A percentile compares a stretch with the other conserved stretches of the same genome.
phyloP scores from a whole-genome alignment of 2,113 vertebrate species.

The Cyrtonyx montezumae region DNA sequence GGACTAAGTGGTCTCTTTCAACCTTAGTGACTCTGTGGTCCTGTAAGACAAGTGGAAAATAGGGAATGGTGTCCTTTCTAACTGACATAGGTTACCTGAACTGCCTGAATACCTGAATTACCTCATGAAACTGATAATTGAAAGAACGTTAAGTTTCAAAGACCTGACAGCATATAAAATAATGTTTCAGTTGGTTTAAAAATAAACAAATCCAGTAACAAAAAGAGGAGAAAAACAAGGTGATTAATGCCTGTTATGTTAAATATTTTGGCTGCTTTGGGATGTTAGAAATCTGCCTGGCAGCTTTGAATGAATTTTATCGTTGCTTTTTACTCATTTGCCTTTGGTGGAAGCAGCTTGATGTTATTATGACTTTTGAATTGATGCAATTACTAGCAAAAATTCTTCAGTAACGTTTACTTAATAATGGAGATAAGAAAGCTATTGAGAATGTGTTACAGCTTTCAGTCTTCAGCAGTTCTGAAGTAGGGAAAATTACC shows the following conservation, averaged over 20 bases:
- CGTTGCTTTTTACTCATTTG: not conserved
- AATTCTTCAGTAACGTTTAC: not conserved
- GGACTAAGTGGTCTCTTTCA: too few species aligned
- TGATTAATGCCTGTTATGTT: not conserved
- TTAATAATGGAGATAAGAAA: not conserved
- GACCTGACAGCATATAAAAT: not conserved
- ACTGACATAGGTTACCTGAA: not conserved
- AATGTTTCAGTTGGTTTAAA: not conserved
- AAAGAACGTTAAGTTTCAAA: not conserved
- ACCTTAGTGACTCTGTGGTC: too few species aligned
- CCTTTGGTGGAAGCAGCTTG: not conserved
- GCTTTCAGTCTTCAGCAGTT: not conserved
- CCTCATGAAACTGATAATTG: not conserved
- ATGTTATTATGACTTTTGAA: not conserved
- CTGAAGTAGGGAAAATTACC: not conserved
- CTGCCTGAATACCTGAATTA: not conserved
- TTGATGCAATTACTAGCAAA: not conserved
- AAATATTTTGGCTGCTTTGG: not conserved
- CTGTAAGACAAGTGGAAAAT: not conserved
- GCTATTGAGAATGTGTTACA: not conserved
- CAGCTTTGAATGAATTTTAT: not conserved
- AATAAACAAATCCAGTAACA: not conserved
- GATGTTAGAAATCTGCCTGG: not conserved
- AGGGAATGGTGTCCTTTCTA: not conserved
- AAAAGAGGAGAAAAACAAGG: not conserved